Conservation (phyloP, 2,113 vertebrate genomes). For the Egretta garzetta region DNA sequence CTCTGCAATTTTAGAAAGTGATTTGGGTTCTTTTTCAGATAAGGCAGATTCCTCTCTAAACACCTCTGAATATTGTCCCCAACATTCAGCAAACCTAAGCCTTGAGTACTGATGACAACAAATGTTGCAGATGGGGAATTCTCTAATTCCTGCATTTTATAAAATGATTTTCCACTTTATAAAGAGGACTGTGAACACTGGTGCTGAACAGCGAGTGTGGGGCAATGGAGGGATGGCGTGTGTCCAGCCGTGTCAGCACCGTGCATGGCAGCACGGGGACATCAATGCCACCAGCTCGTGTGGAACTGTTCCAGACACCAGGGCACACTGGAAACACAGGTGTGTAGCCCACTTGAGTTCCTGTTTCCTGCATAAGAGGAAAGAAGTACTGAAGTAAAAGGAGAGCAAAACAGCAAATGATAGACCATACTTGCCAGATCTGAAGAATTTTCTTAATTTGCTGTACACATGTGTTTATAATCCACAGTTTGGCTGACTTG, state of each 20-base stretch:
- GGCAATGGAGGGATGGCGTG: fast-evolving
- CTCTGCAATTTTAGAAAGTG: background rate
- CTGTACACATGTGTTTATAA: background rate
- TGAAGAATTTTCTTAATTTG: background rate
- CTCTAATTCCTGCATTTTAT: background rate
- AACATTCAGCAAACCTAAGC: background rate
- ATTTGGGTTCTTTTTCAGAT: background rate
- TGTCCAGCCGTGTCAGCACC: fast-evolving
- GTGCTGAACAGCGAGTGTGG: background rate
- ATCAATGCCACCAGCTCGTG: background rate
- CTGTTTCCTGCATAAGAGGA: background rate
- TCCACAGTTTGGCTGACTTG: background rate
- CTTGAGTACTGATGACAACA: background rate
- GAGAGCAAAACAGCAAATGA: background rate
- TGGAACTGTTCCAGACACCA: background rate
- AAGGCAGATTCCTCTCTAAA: background rate
- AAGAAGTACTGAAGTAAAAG: background rate
- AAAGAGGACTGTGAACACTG: background rate
- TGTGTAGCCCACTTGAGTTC: background rate
- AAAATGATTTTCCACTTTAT: background rate
- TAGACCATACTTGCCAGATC: background rate
- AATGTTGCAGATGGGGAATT: background rate
- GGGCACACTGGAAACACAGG: background rate
- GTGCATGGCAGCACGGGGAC: background rate
- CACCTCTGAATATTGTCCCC: background rate